Evolutionary conservation across 2,888 invertebrate species (phyloP).

Genomic region (Tenodera sinensis): DNA sequence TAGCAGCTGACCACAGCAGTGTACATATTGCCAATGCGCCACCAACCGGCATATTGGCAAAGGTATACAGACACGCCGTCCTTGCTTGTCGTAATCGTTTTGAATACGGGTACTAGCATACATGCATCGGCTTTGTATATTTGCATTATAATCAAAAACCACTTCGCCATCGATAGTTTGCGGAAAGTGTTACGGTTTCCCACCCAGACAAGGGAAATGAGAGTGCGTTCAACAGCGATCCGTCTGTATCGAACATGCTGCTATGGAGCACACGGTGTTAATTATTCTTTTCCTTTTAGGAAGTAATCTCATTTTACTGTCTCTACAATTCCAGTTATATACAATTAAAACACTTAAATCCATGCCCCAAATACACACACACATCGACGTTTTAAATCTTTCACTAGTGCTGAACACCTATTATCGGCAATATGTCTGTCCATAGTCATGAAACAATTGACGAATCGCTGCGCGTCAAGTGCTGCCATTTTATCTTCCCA

Average conservation of each 20-base stretch:
- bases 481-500: too few relatives aligned
- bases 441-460: too few relatives aligned
- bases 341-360: too few relatives aligned
- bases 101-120: background rate
- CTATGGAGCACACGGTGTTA: background rate
- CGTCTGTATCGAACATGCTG: background rate
- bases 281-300: background rate
- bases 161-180: background rate
- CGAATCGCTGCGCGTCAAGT: too few relatives aligned
- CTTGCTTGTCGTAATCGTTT: background rate
- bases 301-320: too few relatives aligned
- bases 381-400: too few relatives aligned
- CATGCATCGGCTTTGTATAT: background rate
- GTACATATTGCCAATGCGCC: background rate
- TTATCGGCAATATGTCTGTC: too few relatives aligned
- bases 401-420: too few relatives aligned
- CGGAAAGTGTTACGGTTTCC: background rate
- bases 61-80: background rate
- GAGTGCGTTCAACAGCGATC: background rate
- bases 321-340: too few relatives aligned
- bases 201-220: background rate
- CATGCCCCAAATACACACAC: too few relatives aligned
- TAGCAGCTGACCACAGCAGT: background rate
- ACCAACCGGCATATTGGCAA: background rate
- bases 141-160: background rate